Evolutionary conservation across 1,140 invertebrate species (phyloP).

Genomic region (Sipha flava): DNA sequence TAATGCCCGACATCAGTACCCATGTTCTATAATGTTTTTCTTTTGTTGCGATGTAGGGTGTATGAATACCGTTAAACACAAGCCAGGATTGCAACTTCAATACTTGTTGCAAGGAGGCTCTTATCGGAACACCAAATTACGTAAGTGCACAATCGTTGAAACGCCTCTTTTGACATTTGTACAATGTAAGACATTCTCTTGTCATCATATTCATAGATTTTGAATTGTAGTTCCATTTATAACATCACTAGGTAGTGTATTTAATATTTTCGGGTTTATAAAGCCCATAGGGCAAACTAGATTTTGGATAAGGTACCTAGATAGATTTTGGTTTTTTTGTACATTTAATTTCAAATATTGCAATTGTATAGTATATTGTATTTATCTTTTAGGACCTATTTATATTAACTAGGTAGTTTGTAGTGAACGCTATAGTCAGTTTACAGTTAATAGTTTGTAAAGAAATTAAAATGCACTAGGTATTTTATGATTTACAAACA

Average conservation of each 20-base stretch:
- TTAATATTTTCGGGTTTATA: not conserved
- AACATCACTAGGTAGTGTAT: not conserved
- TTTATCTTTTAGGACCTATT: not conserved
- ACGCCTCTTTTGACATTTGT: not conserved
- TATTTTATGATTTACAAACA: not conserved
- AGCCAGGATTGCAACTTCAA: constrained; percentile 33
- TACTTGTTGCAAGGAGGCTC: constrained; percentile 34
- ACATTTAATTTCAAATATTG: not conserved
- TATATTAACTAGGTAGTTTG: not conserved
- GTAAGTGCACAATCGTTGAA: constrained; percentile 5
- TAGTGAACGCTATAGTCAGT: not conserved
- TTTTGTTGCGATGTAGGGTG: not conserved
- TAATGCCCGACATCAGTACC: no score
- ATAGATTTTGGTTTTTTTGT: not conserved
- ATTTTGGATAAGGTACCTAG: constrained; percentile 8
- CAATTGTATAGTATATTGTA: not conserved
- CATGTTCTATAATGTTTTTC: not conserved
- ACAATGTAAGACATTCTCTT: not conserved
- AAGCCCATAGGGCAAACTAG: not conserved
- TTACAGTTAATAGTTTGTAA: not conserved
- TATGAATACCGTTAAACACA: constrained; percentile 32
- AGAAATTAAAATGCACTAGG: not conserved
- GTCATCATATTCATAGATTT: not conserved
- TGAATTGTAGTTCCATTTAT: not conserved
- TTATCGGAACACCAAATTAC: constrained; percentile 26